Percentiles rank a stretch among this genome's conserved stretches.
Evolutionary conservation across 2,797 vertebrate genomes (phyloP).

Genomic region (Lithobates sylvaticus): DNA sequence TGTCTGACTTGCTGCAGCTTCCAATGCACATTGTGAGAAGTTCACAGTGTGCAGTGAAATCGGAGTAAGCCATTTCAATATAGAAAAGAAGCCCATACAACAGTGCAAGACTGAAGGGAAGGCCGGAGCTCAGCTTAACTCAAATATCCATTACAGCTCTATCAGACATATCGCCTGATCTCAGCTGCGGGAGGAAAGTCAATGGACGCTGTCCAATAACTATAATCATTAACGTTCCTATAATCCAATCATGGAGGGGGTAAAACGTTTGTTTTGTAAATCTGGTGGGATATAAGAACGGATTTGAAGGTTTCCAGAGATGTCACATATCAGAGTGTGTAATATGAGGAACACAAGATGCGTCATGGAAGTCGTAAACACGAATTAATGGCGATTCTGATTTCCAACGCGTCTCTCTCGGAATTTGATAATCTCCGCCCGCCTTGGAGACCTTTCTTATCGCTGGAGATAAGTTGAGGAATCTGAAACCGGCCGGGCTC

Average conservation of each 20-base stretch:
- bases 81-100: too few relatives aligned
- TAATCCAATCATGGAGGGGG: neutral
- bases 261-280: neutral
- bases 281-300: neutral
- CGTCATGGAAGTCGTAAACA: constrained; percentile 17
- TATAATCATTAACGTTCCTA: neutral
- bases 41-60: too few relatives aligned
- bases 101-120: too few relatives aligned
- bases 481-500: neutral
- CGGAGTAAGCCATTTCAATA: too few relatives aligned
- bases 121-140: too few relatives aligned
- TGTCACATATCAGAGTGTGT: neutral
- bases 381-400: neutral
- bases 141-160: too few relatives aligned
- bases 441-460: constrained; percentile 15
- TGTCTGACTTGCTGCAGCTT: too few relatives aligned
- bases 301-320: neutral
- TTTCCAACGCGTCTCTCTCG: neutral
- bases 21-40: too few relatives aligned
- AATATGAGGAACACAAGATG: neutral
- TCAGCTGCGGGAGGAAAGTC: neutral
- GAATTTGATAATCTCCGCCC: neutral
- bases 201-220: neutral
- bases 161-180: too few relatives aligned
- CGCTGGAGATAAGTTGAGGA: neutral